phyloP scores from a whole-genome alignment of 2,113 vertebrate genomes.

The Oncorhynchus mykiss region DNA sequence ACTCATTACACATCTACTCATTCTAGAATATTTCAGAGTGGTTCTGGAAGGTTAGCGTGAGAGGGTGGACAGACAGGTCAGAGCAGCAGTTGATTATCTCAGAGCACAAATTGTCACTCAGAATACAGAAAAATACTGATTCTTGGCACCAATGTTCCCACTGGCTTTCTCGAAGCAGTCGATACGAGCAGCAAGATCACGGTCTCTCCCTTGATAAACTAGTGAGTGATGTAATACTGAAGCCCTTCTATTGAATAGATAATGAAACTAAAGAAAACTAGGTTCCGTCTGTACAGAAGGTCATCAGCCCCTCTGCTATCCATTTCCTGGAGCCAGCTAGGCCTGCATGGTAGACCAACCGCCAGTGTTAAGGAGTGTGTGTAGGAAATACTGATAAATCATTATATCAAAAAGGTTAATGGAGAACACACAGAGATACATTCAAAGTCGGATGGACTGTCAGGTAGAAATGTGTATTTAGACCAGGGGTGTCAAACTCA shows the following conservation, averaged over 20 bases:
- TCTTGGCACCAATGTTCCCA: constrained; percentile 55
- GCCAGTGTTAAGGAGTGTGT: no score
- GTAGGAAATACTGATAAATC: background rate
- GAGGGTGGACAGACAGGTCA: constrained; percentile 12
- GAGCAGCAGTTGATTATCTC: constrained; percentile 35
- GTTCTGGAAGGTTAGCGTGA: background rate
- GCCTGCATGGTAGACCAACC: background rate
- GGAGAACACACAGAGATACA: background rate
- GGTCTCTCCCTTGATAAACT: background rate
- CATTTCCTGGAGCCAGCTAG: no score
- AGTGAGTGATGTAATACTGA: constrained; percentile 19
- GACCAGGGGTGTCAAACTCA: no score
- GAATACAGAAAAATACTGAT: background rate
- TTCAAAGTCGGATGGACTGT: background rate
- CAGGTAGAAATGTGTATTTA: background rate
- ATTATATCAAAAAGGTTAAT: background rate
- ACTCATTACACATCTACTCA: no score
- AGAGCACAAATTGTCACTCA: background rate
- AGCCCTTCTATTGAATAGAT: constrained; percentile 61
- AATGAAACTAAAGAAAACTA: background rate
- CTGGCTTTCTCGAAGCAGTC: constrained; percentile 30
- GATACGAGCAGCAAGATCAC: constrained; percentile 45
- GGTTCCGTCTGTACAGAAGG: background rate
- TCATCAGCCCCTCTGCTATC: background rate
- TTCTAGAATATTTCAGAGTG: constrained; percentile 1